phyloP scores from a whole-genome alignment of 2,888 invertebrate genomes.

The Stramonita haemastoma region DNA sequence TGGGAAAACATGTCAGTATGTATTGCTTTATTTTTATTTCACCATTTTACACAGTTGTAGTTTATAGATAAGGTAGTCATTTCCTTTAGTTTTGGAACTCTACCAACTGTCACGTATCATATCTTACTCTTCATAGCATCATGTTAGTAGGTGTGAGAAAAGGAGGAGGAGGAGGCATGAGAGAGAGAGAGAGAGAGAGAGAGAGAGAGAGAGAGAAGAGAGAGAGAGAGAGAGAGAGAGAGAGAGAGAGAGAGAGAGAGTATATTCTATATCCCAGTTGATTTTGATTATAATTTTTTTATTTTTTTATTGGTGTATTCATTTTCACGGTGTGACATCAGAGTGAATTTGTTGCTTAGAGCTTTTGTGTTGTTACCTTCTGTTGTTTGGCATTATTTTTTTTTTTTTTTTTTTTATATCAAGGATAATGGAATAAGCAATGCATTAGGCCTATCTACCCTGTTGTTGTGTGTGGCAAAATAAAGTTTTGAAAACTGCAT shows the following conservation, averaged over 20 bases:
- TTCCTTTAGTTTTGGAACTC: neutral
- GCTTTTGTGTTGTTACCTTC: neutral
- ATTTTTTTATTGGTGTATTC: neutral
- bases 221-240: neutral
- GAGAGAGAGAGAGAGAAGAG: conserved; percentile 2
- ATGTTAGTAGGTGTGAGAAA: neutral
- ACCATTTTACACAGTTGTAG: neutral
- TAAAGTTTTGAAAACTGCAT: no score
- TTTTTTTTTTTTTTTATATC: no score
- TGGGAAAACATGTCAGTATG: no score
- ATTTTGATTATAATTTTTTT: neutral
- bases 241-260: neutral
- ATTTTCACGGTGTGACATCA: neutral
- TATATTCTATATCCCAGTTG: neutral
- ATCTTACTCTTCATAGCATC: conserved; percentile 33
- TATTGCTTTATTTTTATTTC: no score
- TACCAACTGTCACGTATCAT: neutral
- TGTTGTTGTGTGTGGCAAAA: neutral
- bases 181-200: conserved; percentile 35
- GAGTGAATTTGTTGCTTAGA: neutral
- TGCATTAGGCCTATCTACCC: neutral
- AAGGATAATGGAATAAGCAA: no score
- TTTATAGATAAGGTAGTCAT: neutral
- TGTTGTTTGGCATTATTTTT: neutral
- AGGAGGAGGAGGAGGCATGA: conserved; percentile 28